Percentiles rank a stretch among this genome's conserved stretches.
These are phyloP conservation scores for Heterodera filipjevi DNA, from an alignment of 2,888 invertebrate genomes.

Conservation along the genomic window DNA sequence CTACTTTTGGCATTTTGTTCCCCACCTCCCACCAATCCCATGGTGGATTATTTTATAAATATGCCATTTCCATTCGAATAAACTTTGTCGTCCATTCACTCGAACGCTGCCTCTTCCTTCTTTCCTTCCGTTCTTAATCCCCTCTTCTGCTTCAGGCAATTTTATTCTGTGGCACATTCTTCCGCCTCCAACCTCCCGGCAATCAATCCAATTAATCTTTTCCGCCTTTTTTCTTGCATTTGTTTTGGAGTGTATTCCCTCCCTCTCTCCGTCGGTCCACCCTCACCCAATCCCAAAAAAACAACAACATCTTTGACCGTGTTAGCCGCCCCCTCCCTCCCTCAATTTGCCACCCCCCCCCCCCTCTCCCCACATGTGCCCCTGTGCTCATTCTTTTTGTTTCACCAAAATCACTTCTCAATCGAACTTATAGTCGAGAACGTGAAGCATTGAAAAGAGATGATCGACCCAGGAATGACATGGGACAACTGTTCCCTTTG, in stretches of 20 bases:
- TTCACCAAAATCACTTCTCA: not conserved
- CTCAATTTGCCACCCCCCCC: not conserved
- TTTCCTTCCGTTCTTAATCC: too few relatives aligned
- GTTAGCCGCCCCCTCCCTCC: not conserved
- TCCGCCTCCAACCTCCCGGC: too few relatives aligned
- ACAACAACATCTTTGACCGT: not conserved
- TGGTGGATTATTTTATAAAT: not conserved
- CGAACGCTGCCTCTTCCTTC: not conserved
- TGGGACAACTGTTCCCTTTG: conserved; percentile 5
- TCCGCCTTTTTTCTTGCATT: not conserved
- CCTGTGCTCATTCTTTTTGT: not conserved
- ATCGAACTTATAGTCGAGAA: not conserved
- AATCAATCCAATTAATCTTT: not conserved
- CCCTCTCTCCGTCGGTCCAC: not conserved
- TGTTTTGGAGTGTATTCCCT: too few relatives aligned
- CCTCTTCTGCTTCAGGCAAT: too few relatives aligned
- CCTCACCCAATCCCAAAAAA: not conserved
- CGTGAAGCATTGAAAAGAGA: conserved; percentile 4
- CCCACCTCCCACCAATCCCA: not conserved
- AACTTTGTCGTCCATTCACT: not conserved
- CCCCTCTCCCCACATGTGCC: not conserved
- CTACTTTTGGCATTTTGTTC: not conserved
- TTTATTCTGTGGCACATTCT: too few relatives aligned
- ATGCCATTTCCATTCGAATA: not conserved
- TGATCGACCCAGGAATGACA: not conserved